A percentile compares a stretch with the other conserved stretches of the same genome.
Conservation (phyloP, 2,888 invertebrate species). For the Chironomus riparius region DNA sequence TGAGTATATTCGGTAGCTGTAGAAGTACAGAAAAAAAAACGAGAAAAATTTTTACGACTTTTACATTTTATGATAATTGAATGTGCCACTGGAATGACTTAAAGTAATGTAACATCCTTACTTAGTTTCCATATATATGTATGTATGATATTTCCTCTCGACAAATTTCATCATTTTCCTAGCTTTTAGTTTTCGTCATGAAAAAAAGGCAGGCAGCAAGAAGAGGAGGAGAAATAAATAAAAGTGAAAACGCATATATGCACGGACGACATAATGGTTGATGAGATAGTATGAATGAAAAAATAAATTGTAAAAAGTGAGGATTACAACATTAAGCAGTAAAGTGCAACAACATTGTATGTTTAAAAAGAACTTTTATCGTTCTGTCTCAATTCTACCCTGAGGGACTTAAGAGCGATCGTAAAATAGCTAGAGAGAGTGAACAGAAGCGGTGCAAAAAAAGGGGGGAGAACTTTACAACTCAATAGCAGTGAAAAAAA, state of each 20-base stretch:
- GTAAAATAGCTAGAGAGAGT: not conserved
- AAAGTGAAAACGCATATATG: not conserved
- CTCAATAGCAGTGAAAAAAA: not conserved
- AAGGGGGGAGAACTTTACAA: not conserved
- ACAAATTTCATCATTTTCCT: too few species aligned
- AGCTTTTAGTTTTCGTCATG: too few species aligned
- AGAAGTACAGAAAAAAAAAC: not conserved
- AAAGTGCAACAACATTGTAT: not conserved
- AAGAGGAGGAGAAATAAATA: not conserved
- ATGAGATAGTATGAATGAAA: not conserved
- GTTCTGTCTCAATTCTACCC: not conserved
- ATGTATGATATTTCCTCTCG: too few species aligned
- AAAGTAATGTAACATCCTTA: slow-evolving; percentile 2
- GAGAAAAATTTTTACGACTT: not conserved
- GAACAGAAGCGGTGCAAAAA: not conserved
- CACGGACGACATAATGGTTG: not conserved
- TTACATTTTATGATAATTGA: slow-evolving; percentile 16
- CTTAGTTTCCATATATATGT: not conserved
- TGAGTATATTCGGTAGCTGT: not conserved
- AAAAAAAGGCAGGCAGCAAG: too few species aligned
- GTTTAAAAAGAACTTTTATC: too few species aligned
- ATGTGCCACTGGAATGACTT: slow-evolving; percentile 1
- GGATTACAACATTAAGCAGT: not conserved
- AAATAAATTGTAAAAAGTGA: not conserved
- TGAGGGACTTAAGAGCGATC: not conserved